phyloP scores from a whole-genome alignment of 2,888 invertebrate species.

The Drosophila neotestacea region DNA sequence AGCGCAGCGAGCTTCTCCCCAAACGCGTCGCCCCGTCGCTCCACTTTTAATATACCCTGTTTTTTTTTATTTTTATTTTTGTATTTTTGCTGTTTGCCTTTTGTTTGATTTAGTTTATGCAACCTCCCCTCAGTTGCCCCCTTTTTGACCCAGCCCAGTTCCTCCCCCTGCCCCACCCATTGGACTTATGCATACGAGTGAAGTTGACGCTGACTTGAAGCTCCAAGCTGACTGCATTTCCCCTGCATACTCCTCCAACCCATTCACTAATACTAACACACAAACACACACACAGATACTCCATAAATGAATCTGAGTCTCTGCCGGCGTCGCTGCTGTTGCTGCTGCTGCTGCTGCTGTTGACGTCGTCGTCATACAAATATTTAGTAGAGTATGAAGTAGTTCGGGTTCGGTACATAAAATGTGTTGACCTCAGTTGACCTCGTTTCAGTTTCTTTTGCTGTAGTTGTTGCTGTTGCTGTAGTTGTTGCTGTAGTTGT shows the following conservation, averaged over 20 bases:
- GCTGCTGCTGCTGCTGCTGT: slow-evolving; percentile 33
- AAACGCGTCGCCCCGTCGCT: slow-evolving; percentile 50
- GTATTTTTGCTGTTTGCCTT: slow-evolving; percentile 68
- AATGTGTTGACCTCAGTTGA: slow-evolving; percentile 84
- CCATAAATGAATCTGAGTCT: slow-evolving; percentile 67
- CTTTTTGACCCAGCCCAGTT: not conserved
- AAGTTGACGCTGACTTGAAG: slow-evolving; percentile 54
- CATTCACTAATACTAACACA: slow-evolving; percentile 49
- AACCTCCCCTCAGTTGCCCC: slow-evolving; percentile 8
- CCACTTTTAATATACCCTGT: slow-evolving; percentile 47
- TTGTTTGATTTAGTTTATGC: slow-evolving; percentile 79
- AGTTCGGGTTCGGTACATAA: slow-evolving; percentile 83
- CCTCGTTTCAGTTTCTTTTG: slow-evolving; percentile 82
- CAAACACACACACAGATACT: slow-evolving; percentile 31
- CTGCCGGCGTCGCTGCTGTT: slow-evolving; percentile 43
- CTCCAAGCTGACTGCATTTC: slow-evolving; percentile 72
- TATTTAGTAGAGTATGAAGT: slow-evolving; percentile 84
- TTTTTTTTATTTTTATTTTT: not conserved
- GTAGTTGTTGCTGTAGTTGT: slow-evolving; percentile 29
- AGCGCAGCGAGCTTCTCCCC: slow-evolving; percentile 66
- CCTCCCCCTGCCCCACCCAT: slow-evolving; percentile 16
- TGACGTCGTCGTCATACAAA: slow-evolving; percentile 75
- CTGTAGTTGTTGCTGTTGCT: slow-evolving; percentile 40
- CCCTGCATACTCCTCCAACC: slow-evolving; percentile 35
- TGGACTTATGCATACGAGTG: slow-evolving; percentile 55